Evolutionary conservation across 2,888 invertebrate genomes (phyloP).

Genomic region (Drosophila algonquin): DNA sequence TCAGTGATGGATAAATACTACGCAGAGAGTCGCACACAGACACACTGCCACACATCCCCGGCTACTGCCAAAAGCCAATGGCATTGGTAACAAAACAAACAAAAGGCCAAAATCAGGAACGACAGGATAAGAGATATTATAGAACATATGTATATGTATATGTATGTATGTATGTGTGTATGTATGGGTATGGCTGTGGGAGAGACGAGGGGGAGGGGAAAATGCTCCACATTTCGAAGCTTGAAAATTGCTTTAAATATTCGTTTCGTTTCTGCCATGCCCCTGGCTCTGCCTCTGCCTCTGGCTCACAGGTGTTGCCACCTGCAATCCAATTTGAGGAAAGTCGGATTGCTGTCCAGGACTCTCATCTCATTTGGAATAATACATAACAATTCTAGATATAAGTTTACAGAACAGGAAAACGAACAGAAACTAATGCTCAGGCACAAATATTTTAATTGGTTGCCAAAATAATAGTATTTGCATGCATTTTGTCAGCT

Average conservation of each 20-base stretch:
- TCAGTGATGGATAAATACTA: constrained; percentile 80
- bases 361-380: constrained; percentile 13
- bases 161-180: too few relatives aligned
- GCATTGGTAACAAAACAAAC: constrained; percentile 42
- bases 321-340: constrained; percentile 36
- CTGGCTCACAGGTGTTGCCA: constrained; percentile 27
- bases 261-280: constrained; percentile 12
- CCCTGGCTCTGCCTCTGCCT: neutral
- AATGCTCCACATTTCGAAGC: constrained; percentile 70
- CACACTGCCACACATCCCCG: constrained; percentile 4
- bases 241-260: constrained; percentile 65
- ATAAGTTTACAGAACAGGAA: constrained; percentile 17
- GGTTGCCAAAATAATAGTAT: neutral
- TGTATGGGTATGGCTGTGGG: constrained; percentile 19
- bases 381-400: constrained; percentile 23
- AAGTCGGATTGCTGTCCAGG: constrained; percentile 13
- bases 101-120: constrained; percentile 33
- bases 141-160: constrained; percentile 29
- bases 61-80: constrained; percentile 36
- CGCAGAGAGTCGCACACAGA: constrained; percentile 44
- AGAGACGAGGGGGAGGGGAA: neutral
- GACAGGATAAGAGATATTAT: constrained; percentile 17
- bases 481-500: too few relatives aligned
- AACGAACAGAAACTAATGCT: neutral
- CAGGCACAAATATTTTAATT: neutral